phyloP scores from a whole-genome alignment of 53 echinoderm and acorn worm species.

The Pentamera pediparva region DNA sequence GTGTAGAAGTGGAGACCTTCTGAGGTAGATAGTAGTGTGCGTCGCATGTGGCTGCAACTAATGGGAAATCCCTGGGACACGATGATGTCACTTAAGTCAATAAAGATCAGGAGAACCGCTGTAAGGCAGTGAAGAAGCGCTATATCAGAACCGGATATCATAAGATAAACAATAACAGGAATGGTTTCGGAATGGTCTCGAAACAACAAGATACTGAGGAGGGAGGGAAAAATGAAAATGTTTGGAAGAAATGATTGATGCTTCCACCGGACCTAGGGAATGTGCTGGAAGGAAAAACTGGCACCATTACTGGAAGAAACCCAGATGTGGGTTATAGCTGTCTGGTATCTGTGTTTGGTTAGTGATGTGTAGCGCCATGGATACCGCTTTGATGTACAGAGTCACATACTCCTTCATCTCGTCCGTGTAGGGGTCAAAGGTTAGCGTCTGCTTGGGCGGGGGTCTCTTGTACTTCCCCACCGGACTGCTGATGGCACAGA shows the following conservation, averaged over 20 bases:
- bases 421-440: conserved; percentile 88
- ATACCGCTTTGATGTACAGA: conserved; percentile 70
- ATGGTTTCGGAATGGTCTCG: too few species aligned
- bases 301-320: conserved; percentile 13
- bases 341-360: conserved; percentile 68
- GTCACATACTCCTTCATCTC: conserved; percentile 81
- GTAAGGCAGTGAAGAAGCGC: too few species aligned
- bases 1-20: too few species aligned
- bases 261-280: background rate
- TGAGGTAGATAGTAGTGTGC: too few species aligned
- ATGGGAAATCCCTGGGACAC: too few species aligned
- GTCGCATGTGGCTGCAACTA: too few species aligned
- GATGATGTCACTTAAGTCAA: too few species aligned
- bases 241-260: background rate
- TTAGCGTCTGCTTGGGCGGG: conserved; percentile 47
- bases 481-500: conserved; percentile 71
- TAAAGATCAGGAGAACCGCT: too few species aligned
- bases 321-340: conserved; percentile 65
- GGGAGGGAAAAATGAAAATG: background rate
- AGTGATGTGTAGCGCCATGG: conserved; percentile 77
- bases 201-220: too few species aligned
- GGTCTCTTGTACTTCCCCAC: conserved; percentile 87
- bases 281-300: background rate
- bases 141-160: too few species aligned
- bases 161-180: too few species aligned